A percentile compares a stretch with the other conserved stretches of the same genome.
phyloP scores from a whole-genome alignment of 2,888 invertebrate genomes.

The Plagiodera versicolora region DNA sequence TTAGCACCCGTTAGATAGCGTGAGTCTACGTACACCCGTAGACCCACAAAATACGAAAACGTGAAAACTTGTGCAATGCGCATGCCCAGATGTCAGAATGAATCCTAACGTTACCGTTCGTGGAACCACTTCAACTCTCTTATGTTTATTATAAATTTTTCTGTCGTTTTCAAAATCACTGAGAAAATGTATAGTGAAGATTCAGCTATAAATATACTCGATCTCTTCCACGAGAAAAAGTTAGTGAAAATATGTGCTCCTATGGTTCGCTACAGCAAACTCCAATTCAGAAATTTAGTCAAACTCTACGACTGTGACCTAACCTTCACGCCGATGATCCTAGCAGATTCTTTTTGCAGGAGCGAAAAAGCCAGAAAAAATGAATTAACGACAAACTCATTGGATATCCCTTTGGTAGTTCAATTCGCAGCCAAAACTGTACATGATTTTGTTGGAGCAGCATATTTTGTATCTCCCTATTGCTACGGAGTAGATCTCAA shows the following conservation, averaged over 20 bases:
- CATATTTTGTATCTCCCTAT: conserved; percentile 79
- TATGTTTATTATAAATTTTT: too few species aligned
- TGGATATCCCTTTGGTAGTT: conserved; percentile 74
- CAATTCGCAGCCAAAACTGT: conserved; percentile 93
- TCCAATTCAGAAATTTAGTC: conserved; percentile 76
- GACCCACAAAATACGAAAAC: too few species aligned
- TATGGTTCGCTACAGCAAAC: conserved; percentile 92
- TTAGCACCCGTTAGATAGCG: too few species aligned
- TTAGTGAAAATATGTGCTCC: conserved; percentile 86
- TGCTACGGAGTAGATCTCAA: conserved; percentile 92
- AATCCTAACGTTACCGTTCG: too few species aligned
- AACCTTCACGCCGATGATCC: conserved; percentile 95
- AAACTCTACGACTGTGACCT: conserved; percentile 83
- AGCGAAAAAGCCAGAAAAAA: conserved; percentile 82
- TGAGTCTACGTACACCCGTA: too few species aligned
- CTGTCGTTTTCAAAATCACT: too few species aligned
- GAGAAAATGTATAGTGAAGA: too few species aligned
- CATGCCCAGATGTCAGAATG: too few species aligned
- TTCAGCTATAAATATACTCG: conserved; percentile 56
- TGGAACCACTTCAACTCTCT: too few species aligned
- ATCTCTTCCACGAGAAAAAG: conserved; percentile 66
- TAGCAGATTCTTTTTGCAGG: conserved; percentile 90
- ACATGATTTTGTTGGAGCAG: conserved; percentile 81
- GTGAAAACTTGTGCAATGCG: too few species aligned
- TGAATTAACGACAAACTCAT: conserved; percentile 74